Conservation (phyloP, 2,797 vertebrate genomes). For the Microchirus variegatus region DNA sequence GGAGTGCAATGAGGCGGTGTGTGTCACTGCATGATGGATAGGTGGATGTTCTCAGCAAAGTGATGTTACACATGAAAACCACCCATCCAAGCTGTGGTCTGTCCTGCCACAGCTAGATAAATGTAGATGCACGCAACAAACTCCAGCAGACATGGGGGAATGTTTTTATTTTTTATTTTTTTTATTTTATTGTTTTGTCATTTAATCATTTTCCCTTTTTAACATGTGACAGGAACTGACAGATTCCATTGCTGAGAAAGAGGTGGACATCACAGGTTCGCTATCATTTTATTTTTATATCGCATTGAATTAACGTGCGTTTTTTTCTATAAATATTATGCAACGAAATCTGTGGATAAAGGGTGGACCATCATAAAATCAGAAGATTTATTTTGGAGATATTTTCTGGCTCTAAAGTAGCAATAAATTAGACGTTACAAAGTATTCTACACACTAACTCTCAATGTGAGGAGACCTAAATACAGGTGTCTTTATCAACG, state of each 20-base stretch:
- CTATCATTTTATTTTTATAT: neutral
- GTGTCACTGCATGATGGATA: conserved; percentile 74
- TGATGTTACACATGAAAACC: conserved; percentile 77
- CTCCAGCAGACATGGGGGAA: conserved; percentile 16
- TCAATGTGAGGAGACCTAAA: too few species aligned
- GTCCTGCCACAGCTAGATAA: conserved; percentile 58
- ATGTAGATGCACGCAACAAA: conserved; percentile 45
- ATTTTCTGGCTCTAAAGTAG: too few species aligned
- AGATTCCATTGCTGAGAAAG: neutral
- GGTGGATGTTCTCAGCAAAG: conserved; percentile 73
- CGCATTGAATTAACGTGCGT: neutral
- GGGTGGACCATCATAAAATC: too few species aligned
- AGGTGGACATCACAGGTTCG: too few species aligned
- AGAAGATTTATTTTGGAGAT: too few species aligned
- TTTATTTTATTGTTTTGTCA: conserved; percentile 15
- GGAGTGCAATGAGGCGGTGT: conserved; percentile 76
- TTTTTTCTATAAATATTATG: too few species aligned
- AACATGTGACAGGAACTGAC: neutral
- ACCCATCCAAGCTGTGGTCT: conserved; percentile 66
- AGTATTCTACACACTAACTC: too few species aligned
- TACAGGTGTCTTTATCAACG: neutral
- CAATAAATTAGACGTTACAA: too few species aligned
- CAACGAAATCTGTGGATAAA: neutral
- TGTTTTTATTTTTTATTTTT: conserved; percentile 21
- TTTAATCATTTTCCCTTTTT: conserved; percentile 1